Percentiles rank a stretch among this genome's conserved stretches.
phyloP scores from a whole-genome alignment of 2,797 vertebrate genomes.

The Takifugu ocellatus region DNA sequence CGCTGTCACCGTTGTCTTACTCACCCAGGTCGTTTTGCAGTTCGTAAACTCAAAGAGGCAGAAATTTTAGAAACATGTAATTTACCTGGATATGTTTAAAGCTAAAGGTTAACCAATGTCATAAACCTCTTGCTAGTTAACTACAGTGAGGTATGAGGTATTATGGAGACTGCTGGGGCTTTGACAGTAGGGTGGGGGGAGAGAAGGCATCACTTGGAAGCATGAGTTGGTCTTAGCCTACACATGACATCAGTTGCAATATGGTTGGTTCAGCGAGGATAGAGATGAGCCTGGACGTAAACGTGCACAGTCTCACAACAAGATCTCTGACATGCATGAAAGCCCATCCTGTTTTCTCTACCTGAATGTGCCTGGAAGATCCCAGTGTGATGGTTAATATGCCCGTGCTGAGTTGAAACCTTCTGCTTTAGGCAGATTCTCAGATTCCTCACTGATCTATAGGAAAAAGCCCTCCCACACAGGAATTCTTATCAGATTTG shows the following conservation, averaged over 20 bases:
- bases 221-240: neutral
- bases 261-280: too few relatives aligned
- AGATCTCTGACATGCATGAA: neutral
- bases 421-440: constrained; percentile 9
- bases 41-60: constrained; percentile 68
- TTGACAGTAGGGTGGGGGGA: constrained; percentile 16
- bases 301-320: neutral
- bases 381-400: constrained; percentile 13
- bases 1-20: constrained; percentile 53
- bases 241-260: too few relatives aligned
- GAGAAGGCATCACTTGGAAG: constrained; percentile 22
- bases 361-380: constrained; percentile 9
- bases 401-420: constrained; percentile 30
- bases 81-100: constrained; percentile 66
- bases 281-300: too few relatives aligned
- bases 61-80: constrained; percentile 63
- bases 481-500: neutral
- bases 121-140: constrained; percentile 49
- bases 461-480: constrained; percentile 4
- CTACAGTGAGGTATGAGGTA: constrained; percentile 30
- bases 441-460: constrained; percentile 15
- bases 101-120: constrained; percentile 54
- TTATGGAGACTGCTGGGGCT: constrained; percentile 31
- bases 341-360: constrained; percentile 5
- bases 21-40: constrained; percentile 62